Conservation (phyloP, 2,797 vertebrate genomes). For the Anniella stebbinsi region DNA sequence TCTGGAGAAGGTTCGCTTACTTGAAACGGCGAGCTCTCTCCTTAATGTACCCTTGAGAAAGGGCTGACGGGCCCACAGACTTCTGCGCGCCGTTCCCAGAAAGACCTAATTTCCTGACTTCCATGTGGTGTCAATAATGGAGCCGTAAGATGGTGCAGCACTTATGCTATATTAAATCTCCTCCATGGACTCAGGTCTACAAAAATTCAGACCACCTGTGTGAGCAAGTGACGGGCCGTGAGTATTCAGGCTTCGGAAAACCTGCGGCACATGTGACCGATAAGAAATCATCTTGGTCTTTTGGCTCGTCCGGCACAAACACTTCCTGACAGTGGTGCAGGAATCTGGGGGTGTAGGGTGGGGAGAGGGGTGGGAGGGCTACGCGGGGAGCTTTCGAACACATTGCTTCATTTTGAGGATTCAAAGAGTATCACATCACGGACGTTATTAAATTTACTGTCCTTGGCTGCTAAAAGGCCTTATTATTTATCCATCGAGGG, state of each 20-base stretch:
- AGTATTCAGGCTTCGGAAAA: constrained; percentile 62
- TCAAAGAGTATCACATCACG: constrained; percentile 75
- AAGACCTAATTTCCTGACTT: constrained; percentile 92
- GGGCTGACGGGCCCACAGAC: constrained; percentile 89
- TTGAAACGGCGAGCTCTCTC: constrained; percentile 91
- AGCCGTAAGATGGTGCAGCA: constrained; percentile 89
- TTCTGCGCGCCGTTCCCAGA: constrained; percentile 95
- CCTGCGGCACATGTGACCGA: constrained; percentile 62
- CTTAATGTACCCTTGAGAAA: constrained; percentile 89
- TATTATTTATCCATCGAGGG: constrained; percentile 76
- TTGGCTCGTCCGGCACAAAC: constrained; percentile 68
- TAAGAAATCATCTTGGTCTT: constrained; percentile 56
- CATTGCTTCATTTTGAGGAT: constrained; percentile 75
- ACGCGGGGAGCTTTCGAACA: constrained; percentile 39
- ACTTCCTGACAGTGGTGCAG: constrained; percentile 64
- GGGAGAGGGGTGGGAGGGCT: background rate
- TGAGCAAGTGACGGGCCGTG: constrained; percentile 76
- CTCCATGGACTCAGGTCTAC: constrained; percentile 83
- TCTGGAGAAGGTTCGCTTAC: constrained; percentile 90
- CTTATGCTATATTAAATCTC: constrained; percentile 98
- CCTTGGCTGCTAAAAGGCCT: constrained; percentile 79
- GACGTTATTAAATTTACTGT: constrained; percentile 84
- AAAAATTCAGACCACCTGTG: constrained; percentile 96
- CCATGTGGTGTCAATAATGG: constrained; percentile 98
- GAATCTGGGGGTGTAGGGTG: background rate